phyloP scores from a whole-genome alignment of 2,113 vertebrate species.

The Siniperca chuatsi region DNA sequence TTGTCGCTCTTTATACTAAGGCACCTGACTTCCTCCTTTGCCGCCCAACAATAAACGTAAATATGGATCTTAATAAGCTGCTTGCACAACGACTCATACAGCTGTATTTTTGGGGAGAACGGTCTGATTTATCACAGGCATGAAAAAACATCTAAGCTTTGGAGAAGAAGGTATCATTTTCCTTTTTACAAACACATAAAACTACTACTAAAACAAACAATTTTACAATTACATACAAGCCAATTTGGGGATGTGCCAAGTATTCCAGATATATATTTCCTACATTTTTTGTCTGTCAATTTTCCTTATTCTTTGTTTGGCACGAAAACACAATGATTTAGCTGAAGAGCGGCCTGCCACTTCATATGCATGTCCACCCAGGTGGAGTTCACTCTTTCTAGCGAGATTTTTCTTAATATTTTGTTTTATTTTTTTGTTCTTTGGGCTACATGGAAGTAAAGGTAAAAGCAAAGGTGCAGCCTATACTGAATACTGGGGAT shows the following conservation, averaged over 20 bases:
- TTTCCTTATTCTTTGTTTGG: background rate
- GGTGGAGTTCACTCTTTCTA: background rate
- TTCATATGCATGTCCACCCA: background rate
- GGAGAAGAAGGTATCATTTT: background rate
- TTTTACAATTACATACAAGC: background rate
- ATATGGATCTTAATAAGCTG: no score
- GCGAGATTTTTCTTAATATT: background rate
- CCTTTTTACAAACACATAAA: background rate
- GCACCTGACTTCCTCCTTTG: no score
- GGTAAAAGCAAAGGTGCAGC: background rate
- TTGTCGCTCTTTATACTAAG: no score
- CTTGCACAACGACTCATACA: no score
- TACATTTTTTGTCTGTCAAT: background rate
- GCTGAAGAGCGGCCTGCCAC: background rate
- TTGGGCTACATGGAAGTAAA: background rate
- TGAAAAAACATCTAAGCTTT: background rate
- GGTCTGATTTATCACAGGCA: background rate
- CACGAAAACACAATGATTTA: background rate
- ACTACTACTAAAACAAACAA: background rate
- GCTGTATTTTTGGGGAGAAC: no score
- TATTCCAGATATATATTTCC: background rate
- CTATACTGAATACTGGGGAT: background rate
- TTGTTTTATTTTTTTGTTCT: background rate
- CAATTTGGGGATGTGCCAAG: background rate
- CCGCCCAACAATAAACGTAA: no score